These are phyloP conservation scores for Rhea pennata DNA, from an alignment of 2,113 vertebrate genomes.

Conservation along the genomic window DNA sequence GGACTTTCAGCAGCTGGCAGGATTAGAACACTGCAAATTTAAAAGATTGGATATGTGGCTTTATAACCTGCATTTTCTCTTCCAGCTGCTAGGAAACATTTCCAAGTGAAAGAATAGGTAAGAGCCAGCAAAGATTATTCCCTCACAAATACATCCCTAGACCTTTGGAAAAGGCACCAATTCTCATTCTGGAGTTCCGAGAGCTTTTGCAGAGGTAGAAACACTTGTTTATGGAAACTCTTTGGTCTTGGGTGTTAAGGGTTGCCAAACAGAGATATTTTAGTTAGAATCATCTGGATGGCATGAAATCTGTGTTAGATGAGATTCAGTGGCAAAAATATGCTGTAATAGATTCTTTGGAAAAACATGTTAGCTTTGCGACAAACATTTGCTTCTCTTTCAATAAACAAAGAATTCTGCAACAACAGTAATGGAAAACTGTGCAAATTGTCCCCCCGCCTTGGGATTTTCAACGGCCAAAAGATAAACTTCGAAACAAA, in stretches of 20 bases:
- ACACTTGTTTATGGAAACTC: neutral
- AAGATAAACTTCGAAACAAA: neutral
- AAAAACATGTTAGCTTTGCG: neutral
- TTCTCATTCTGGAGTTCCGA: neutral
- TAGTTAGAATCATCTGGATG: neutral
- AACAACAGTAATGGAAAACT: neutral
- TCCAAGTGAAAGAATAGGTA: neutral
- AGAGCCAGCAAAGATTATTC: neutral
- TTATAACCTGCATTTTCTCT: neutral
- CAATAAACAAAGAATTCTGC: neutral
- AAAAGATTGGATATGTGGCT: neutral
- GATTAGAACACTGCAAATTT: neutral
- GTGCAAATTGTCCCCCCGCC: neutral
- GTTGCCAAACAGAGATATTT: neutral
- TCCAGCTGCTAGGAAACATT: neutral
- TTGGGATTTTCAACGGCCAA: neutral
- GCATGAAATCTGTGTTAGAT: neutral
- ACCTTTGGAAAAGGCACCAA: neutral
- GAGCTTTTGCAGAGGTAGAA: neutral
- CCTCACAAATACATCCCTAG: neutral
- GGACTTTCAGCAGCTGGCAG: neutral
- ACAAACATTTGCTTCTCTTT: constrained; percentile 6
- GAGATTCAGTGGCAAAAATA: neutral
- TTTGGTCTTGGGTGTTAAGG: neutral
- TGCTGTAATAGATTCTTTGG: neutral